phyloP scores from a whole-genome alignment of 2,888 invertebrate species.

The Drosophila meridionalis region DNA sequence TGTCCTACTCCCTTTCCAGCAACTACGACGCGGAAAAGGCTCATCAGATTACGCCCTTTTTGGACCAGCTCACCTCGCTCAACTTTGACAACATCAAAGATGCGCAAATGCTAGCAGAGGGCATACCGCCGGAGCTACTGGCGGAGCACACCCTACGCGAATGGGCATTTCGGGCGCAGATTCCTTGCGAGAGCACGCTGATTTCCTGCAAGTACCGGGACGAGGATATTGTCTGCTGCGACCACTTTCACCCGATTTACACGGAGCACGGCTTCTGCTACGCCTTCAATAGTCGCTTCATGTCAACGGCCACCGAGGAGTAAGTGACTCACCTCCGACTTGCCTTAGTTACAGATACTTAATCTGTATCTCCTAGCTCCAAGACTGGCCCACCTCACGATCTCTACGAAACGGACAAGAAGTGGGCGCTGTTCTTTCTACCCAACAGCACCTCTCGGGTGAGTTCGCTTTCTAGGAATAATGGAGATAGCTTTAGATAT shows the following conservation, averaged over 20 bases:
- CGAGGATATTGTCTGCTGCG: slow-evolving; percentile 88
- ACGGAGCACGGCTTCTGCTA: slow-evolving; percentile 92
- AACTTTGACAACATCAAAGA: slow-evolving; percentile 84
- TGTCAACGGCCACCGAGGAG: slow-evolving; percentile 79
- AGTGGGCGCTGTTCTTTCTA: slow-evolving; percentile 84
- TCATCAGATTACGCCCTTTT: slow-evolving; percentile 76
- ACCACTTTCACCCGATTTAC: slow-evolving; percentile 88
- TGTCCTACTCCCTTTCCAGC: slow-evolving; percentile 35
- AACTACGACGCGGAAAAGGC: slow-evolving; percentile 75
- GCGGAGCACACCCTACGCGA: slow-evolving; percentile 73
- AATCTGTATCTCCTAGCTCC: slow-evolving; percentile 54
- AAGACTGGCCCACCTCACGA: slow-evolving; percentile 79
- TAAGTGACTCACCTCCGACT: slow-evolving; percentile 51
- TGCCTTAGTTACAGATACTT: no score
- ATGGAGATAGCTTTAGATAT: neutral
- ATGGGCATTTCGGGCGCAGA: slow-evolving; percentile 76
- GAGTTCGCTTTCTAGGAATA: neutral
- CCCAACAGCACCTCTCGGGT: slow-evolving; percentile 81
- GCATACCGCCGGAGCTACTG: slow-evolving; percentile 63
- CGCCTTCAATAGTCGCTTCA: slow-evolving; percentile 87
- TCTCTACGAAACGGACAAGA: slow-evolving; percentile 85
- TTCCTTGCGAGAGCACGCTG: slow-evolving; percentile 87
- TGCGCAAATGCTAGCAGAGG: slow-evolving; percentile 63
- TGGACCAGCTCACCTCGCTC: slow-evolving; percentile 84
- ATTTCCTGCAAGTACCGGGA: slow-evolving; percentile 89